Conservation (phyloP, 2,797 vertebrate species). For the Melanotaenia trifasciata region DNA sequence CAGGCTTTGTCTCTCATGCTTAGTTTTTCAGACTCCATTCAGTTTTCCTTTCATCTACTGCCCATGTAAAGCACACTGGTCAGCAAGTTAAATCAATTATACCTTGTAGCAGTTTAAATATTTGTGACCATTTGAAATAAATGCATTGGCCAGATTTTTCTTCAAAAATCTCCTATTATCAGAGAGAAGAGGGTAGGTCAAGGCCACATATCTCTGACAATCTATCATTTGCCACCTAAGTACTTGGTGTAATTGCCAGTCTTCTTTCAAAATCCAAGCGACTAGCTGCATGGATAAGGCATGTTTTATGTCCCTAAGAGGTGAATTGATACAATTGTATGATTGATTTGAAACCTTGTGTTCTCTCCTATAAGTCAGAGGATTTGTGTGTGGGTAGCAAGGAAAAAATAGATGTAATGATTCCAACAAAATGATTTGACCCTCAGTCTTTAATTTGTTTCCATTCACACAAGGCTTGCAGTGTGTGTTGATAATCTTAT, state of each 20-base stretch:
- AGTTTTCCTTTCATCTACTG: slow-evolving; percentile 44
- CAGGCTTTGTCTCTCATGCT: slow-evolving; percentile 34
- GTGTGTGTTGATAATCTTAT: slow-evolving; percentile 47
- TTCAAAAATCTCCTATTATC: slow-evolving; percentile 27
- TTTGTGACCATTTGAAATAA: slow-evolving; percentile 57
- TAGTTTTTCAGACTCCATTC: slow-evolving; percentile 22
- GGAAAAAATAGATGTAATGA: slow-evolving; percentile 64
- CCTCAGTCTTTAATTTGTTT: slow-evolving; percentile 49
- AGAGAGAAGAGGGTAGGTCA: slow-evolving; percentile 47
- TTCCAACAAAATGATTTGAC: slow-evolving; percentile 64
- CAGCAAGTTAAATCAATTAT: slow-evolving; percentile 71
- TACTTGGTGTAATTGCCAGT: slow-evolving; percentile 39
- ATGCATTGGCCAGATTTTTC: slow-evolving; percentile 56
- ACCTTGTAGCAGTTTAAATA: slow-evolving; percentile 50
- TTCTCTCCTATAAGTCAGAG: slow-evolving; percentile 48
- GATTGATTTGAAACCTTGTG: slow-evolving; percentile 60
- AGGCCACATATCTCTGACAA: slow-evolving; percentile 47
- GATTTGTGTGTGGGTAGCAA: slow-evolving; percentile 54
- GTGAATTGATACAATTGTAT: slow-evolving; percentile 63
- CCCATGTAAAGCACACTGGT: slow-evolving; percentile 17
- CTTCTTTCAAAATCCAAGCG: slow-evolving; percentile 39
- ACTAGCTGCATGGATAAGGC: slow-evolving; percentile 46
- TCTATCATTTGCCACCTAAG: slow-evolving; percentile 41
- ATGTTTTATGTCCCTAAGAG: slow-evolving; percentile 56
- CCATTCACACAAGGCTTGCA: slow-evolving; percentile 57